phyloP scores from a whole-genome alignment of 2,888 invertebrate genomes.

The Ischnus inquisitorius region DNA sequence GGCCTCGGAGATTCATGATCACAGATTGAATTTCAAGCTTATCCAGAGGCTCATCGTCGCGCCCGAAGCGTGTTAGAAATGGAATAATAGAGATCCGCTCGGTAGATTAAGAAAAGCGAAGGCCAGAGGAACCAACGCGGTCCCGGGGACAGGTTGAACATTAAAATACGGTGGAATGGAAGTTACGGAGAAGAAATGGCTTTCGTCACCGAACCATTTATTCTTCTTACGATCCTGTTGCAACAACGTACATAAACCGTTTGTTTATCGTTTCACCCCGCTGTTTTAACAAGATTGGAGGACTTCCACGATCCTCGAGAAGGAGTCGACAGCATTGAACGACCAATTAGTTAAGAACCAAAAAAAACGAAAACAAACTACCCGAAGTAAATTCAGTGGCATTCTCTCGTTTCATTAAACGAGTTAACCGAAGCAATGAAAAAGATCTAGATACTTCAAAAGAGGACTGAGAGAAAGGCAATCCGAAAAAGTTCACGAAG shows the following conservation, averaged over 20 bases:
- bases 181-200: slow-evolving; percentile 17
- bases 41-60: slow-evolving; percentile 61
- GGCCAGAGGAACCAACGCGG: slow-evolving; percentile 17
- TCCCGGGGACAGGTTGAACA: slow-evolving; percentile 55
- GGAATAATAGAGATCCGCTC: slow-evolving; percentile 65
- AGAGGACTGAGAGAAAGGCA: background rate
- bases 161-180: slow-evolving; percentile 33
- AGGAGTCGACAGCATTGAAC: slow-evolving; percentile 1
- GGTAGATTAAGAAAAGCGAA: slow-evolving; percentile 42
- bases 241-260: background rate
- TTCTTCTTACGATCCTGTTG: background rate
- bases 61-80: slow-evolving; percentile 64
- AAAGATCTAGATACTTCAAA: background rate
- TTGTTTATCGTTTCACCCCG: background rate
- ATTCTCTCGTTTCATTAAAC: background rate
- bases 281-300: background rate
- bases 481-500: background rate
- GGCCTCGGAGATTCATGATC: slow-evolving; percentile 66
- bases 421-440: background rate
- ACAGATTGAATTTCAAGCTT: slow-evolving; percentile 67
- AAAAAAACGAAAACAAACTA: background rate
- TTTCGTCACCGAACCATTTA: slow-evolving; percentile 13
- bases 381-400: slow-evolving; percentile 1
- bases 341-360: background rate
- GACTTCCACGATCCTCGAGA: background rate